Base-by-base conservation (phyloP, 2,113 vertebrate genomes). In the Chelonoidis abingdonii region DNA sequence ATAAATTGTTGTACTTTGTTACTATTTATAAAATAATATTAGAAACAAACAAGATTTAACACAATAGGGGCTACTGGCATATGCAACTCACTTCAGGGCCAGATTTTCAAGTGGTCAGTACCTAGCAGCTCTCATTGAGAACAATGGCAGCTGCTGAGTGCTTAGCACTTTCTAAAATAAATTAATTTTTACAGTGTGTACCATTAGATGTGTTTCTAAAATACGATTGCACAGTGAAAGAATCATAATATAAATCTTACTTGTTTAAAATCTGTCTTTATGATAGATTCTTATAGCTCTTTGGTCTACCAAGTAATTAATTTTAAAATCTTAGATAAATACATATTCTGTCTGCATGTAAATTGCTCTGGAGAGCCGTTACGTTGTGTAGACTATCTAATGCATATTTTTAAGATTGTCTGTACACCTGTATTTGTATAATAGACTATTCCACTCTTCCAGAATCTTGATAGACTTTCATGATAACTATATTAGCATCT, bases 271-370 rank as follows among this genome's bases (percentile, higher is more conserved):
- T 56, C 93, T 93, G 65, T 92, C 93, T 97, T 96, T 92, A 93
- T 0, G 5, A 94, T 81, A 84, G 84, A 94, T 97, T 95, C 80
- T 93, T 97, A 79, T 96, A 86, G 89, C 88, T 94, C 59, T 56
- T 96, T 88, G 47, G 84, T 89, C 92, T 96, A 97, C 95, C 88
- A 97, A 78, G 89, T 83, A 90, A 95, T 97, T 97, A 96, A 95
- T 96, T 98, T 97, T 93, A 94, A 97, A 97, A 96, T 93, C 76
- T 88, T 88, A 95, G 87, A 62, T 95, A 97, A 98, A 92, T 93
- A 83, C 82, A 76, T 90, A 91, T 89, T 80, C n/a, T 94, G 72
- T 97, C 83, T 96, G 10, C 41, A 80, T 95, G 82, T 94, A 83
- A 87, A 89, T 97, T 96, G 50, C 79, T 97, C 89, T 83, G 57